Evolutionary conservation across 2,113 vertebrate genomes (phyloP).

Genomic region (Macaca fascicularis): T2T-MFA8v1.1 NC_088393.1:9123501-9124000

Average conservation of each 20-base stretch:
- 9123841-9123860: accelerated
- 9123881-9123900: background rate
- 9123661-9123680: background rate
- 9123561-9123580: constrained; percentile 98
- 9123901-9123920: background rate
- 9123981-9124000: background rate
- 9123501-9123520: constrained; percentile 96
- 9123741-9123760: background rate
- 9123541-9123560: constrained; percentile 96
- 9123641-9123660: background rate
- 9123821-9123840: background rate
- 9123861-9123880: background rate
- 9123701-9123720: background rate
- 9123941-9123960: background rate
- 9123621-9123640: background rate
- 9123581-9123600: constrained; percentile 98
- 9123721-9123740: background rate
- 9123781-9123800: background rate
- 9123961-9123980: background rate
- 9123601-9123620: constrained; percentile 88
- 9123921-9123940: background rate
- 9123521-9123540: constrained; percentile 93
- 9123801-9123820: background rate
- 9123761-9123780: background rate
- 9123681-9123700: background rate